Evolutionary conservation across 2,888 invertebrate species (phyloP), one percentile per base, ranked within the genome.

Genomic region (Oscheius sp.): DNA sequence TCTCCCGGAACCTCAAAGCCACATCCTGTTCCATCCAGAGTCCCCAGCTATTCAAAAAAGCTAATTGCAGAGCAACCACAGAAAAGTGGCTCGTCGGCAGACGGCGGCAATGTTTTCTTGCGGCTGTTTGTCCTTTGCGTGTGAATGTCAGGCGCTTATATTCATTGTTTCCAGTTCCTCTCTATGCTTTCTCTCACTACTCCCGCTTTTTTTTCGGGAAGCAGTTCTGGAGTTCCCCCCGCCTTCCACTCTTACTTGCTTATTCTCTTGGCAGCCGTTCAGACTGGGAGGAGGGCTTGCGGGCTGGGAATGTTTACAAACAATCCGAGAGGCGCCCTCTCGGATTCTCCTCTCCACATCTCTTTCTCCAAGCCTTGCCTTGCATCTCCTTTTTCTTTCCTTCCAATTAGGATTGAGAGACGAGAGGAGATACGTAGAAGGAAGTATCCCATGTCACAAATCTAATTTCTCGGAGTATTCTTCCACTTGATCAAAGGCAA

Each of bases 121-220:
- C 61, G 61, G 42, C 61, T 61, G 61, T 61, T 61, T 61, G 61
- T 61, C 61, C 61, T 61, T 61, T 61, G 45, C 61, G 61, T 61
- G 61, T 25, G 61, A 61, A 61, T 58, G 61, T 61, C 61, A 61
- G 23, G 8, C 61, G 45, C n/a, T n/a, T n/a, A n/a, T 42, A 61
- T 42, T 61, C 61, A 61, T 61, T 61, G 61, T 61, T 61, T 61
- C 61, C 61, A 61, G 61, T 61, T 45, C 27, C n/a, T n/a, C n/a
- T n/a, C n/a, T n/a, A n/a, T n/a, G 45, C 55, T 34, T 37, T 53
- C 53, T 55, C 33, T 23, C 33, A 55, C 61, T 27, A 42, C 57
- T 42, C 45, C 45, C 29, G 27, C 45, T 61, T 45, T 61, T 17
- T 27, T 42, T 45, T 55, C 23, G 20, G 34, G 15, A 33, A 55